Evolutionary conservation across 35 echinoderm and acorn worm genomes (phyloP), one percentile per base, ranked within the genome.

Genomic region (Ophiothrix spiculata): DNA sequence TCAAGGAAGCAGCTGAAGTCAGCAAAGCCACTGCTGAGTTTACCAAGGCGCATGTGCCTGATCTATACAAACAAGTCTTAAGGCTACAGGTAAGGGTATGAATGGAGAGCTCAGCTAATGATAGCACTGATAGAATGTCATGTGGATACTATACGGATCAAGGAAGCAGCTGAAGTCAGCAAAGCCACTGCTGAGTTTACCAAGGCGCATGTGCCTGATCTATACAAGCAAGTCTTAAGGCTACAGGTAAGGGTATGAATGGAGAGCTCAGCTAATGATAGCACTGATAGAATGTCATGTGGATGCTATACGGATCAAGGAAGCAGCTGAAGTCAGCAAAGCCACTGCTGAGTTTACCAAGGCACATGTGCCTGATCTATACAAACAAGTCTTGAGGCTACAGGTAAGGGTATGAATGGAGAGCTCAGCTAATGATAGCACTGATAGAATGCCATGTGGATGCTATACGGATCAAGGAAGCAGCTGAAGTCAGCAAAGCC

Each of bases 81-180:
- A n/a, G n/a, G n/a, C n/a, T n/a, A n/a, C n/a, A n/a, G n/a, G n/a
- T n/a, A 91, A 77, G 96, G 94, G 79, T 89, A 92, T 54, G 96
- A 99, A 64, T 99, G 96, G 96, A 81, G 96, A 45, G 96, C 96
- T 19, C 91, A 91, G 89, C 85, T 99, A 36, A 99, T 99, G 96
- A 84, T 99, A 6, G 91, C 96, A 3, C 89, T 99, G 39, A 94
- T 99, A 19, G 89, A 99, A 83, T 99, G 96, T 35, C 96, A 99
- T 77, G 91, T 94, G 6, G 96, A 99, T 85, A 92, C 96, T 28
- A 87, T 86, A 29, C 86, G 92, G 14, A 89, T 88, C 39, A 99
- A 99, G 75, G 96, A 99, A 78, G 96, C 96, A 1, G 96, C 88
- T 21, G 96, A 99, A 64, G 92, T 99, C 40, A 94, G 96, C 83